These are phyloP conservation scores for Halcyon smyrnensis DNA, from an alignment of 2,797 vertebrate genomes.

Conservation along the genomic window DNA sequence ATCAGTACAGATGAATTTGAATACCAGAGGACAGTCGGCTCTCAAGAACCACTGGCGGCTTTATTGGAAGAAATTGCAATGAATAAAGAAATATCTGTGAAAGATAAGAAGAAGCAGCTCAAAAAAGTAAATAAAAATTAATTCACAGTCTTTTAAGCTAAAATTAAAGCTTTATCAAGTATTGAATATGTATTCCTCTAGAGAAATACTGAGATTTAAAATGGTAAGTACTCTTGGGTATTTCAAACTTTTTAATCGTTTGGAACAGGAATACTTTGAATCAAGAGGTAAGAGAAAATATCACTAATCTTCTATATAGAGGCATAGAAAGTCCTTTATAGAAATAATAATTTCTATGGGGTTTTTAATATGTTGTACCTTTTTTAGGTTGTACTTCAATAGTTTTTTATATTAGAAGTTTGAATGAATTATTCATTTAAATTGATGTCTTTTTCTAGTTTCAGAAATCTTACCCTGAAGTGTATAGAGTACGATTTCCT, in stretches of 20 bases:
- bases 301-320: not conserved
- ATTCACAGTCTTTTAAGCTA: not conserved
- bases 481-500: constrained; percentile 90
- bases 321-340: not conserved
- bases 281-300: not conserved
- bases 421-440: not conserved
- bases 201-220: not conserved
- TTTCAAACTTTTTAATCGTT: not conserved
- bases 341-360: not conserved
- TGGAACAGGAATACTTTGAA: not conserved
- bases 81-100: constrained; percentile 86
- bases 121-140: constrained; percentile 85
- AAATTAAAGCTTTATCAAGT: not conserved
- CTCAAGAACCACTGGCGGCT: constrained; percentile 85
- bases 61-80: constrained; percentile 90
- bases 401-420: not conserved
- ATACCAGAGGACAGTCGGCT: constrained; percentile 82
- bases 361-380: no score
- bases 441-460: constrained; percentile 81
- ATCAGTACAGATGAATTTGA: constrained; percentile 87
- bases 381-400: not conserved
- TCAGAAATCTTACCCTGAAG: constrained; percentile 93
- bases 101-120: constrained; percentile 93
- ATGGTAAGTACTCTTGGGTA: not conserved
- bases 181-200: not conserved